These are phyloP conservation scores for Andrena haemorrhoa DNA, from an alignment of 2,888 invertebrate species.

Conservation along the genomic window DNA sequence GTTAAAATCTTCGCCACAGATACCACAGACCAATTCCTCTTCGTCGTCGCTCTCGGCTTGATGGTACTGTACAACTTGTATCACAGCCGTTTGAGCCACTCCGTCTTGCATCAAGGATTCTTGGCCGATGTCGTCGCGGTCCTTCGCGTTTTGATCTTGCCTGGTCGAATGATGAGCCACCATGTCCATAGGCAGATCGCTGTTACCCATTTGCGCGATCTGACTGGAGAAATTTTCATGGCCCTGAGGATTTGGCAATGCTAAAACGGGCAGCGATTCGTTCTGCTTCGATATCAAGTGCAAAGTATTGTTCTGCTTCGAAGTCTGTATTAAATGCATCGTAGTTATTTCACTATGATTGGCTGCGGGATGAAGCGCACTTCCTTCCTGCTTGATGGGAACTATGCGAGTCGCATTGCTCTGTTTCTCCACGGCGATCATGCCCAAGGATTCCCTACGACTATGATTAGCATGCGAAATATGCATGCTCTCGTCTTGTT, in stretches of 20 bases:
- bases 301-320: slow-evolving; percentile 76
- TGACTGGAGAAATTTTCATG: slow-evolving; percentile 79
- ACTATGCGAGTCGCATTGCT: slow-evolving; percentile 56
- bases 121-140: slow-evolving; percentile 57
- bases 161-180: slow-evolving; percentile 60
- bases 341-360: slow-evolving; percentile 70
- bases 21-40: slow-evolving; percentile 81
- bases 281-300: slow-evolving; percentile 81
- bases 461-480: slow-evolving; percentile 54
- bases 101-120: slow-evolving; percentile 62
- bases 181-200: slow-evolving; percentile 69
- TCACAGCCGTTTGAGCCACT: slow-evolving; percentile 66
- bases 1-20: slow-evolving; percentile 83
- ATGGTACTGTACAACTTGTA: slow-evolving; percentile 73
- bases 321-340: slow-evolving; percentile 75
- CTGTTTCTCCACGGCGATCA: slow-evolving; percentile 67
- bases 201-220: slow-evolving; percentile 70
- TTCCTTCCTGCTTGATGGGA: slow-evolving; percentile 47
- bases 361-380: slow-evolving; percentile 56
- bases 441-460: slow-evolving; percentile 60
- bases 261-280: slow-evolving; percentile 77
- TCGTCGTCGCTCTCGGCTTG: slow-evolving; percentile 76
- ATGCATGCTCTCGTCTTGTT: slow-evolving; percentile 58
- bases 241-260: slow-evolving; percentile 78
- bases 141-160: slow-evolving; percentile 52